Conservation (phyloP, 2,888 invertebrate genomes). For the Nemotelus pantherinus region DNA sequence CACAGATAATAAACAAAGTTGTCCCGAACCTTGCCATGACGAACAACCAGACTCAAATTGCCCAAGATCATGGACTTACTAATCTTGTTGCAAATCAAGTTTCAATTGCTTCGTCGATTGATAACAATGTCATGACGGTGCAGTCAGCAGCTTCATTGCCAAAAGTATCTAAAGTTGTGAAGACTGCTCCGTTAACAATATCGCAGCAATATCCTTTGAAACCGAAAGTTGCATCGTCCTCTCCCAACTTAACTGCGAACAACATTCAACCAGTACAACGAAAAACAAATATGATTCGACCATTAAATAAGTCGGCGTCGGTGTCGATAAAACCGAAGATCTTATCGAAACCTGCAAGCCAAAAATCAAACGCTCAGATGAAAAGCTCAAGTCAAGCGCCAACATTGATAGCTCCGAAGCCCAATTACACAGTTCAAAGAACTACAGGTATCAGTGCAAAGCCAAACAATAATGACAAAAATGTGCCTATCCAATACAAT, state of each 20-base stretch:
- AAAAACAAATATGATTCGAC: slow-evolving; percentile 50
- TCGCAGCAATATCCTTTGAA: slow-evolving; percentile 46
- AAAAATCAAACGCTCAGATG: slow-evolving; percentile 52
- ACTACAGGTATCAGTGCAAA: not conserved
- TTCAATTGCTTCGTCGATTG: slow-evolving; percentile 31
- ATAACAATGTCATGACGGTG: slow-evolving; percentile 26
- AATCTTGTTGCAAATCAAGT: slow-evolving; percentile 41
- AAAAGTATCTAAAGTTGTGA: slow-evolving; percentile 43
- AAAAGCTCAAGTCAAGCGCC: slow-evolving; percentile 53
- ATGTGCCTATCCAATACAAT: slow-evolving; percentile 45
- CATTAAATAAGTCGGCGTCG: slow-evolving; percentile 46
- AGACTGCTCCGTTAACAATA: slow-evolving; percentile 38
- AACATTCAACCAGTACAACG: slow-evolving; percentile 49
- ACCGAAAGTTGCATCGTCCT: slow-evolving; percentile 37
- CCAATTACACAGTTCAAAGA: slow-evolving; percentile 57
- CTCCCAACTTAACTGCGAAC: slow-evolving; percentile 2
- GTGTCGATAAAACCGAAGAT: slow-evolving; percentile 52
- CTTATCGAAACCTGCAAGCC: slow-evolving; percentile 47
- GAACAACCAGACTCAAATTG: slow-evolving; percentile 37
- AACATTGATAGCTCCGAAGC: slow-evolving; percentile 60
- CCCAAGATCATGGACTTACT: slow-evolving; percentile 31
- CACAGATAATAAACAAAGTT: slow-evolving; percentile 47
- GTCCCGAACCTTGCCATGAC: slow-evolving; percentile 27
- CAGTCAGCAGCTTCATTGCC: slow-evolving; percentile 8
- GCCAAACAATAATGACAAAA: slow-evolving; percentile 39